These are phyloP conservation scores for Halocynthia aurantium DNA, from an alignment of 23 tunicate genomes.

Conservation along the genomic window DNA sequence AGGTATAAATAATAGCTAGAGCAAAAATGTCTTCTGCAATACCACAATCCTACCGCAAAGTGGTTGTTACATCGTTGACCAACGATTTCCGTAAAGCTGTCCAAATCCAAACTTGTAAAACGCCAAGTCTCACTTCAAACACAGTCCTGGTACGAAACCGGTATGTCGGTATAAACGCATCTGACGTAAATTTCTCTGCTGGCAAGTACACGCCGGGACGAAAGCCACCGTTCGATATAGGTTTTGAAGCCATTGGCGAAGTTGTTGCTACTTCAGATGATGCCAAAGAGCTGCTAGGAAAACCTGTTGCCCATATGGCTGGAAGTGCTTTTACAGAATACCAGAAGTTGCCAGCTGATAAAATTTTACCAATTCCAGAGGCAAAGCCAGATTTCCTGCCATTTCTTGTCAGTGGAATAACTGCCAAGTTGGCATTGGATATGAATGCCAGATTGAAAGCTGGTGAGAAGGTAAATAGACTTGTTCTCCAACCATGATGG, in stretches of 20 bases:
- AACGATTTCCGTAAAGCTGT: slow-evolving; percentile 79
- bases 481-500: too few relatives aligned
- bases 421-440: slow-evolving; percentile 76
- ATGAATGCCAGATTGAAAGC: slow-evolving; percentile 48
- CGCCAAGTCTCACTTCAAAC: slow-evolving; percentile 34
- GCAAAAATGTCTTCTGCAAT: slow-evolving; percentile 25
- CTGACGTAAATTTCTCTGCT: slow-evolving; percentile 88
- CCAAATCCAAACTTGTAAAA: slow-evolving; percentile 36
- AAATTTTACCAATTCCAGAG: slow-evolving; percentile 37
- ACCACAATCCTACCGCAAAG: slow-evolving; percentile 61
- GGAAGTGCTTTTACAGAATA: slow-evolving; percentile 87
- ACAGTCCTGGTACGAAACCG: slow-evolving; percentile 64
- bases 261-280: slow-evolving; percentile 76
- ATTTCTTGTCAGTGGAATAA: slow-evolving; percentile 86
- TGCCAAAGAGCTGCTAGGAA: slow-evolving; percentile 42
- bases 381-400: slow-evolving; percentile 70
- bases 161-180: slow-evolving; percentile 87
- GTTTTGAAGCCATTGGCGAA: slow-evolving; percentile 97
- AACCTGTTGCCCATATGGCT: slow-evolving; percentile 70
- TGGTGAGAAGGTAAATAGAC: slow-evolving; percentile 46
- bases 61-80: slow-evolving; percentile 53
- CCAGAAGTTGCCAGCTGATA: slow-evolving; percentile 40
- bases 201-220: slow-evolving; percentile 71
- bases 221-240: slow-evolving; percentile 82
- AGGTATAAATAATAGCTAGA: background rate